Percentiles rank a stretch among this genome's conserved stretches.
These are phyloP conservation scores for Eupleurogrammus muticus DNA, from an alignment of 2,797 vertebrate genomes.

Conservation along the genomic window DNA sequence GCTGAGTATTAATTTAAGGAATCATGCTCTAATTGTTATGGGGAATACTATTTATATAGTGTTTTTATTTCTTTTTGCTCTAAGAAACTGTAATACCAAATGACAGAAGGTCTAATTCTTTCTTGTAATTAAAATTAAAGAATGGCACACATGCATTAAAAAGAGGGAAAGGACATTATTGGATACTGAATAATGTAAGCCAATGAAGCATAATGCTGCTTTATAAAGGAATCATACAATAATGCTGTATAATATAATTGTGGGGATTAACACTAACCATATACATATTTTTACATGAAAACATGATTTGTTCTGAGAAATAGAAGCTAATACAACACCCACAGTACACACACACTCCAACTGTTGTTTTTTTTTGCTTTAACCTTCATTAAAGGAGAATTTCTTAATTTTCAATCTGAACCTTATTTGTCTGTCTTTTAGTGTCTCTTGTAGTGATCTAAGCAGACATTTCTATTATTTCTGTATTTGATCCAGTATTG, in stretches of 20 bases:
- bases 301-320: background rate
- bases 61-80: background rate
- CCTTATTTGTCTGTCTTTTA: too few species aligned
- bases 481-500: too few species aligned
- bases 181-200: too few species aligned
- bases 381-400: background rate
- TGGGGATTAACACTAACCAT: too few species aligned
- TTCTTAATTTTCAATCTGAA: too few species aligned
- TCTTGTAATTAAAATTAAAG: background rate
- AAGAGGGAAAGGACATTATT: background rate
- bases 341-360: too few species aligned
- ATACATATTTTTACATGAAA: background rate
- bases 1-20: conserved; percentile 10
- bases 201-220: too few species aligned
- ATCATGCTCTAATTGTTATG: background rate
- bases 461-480: too few species aligned
- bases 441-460: too few species aligned
- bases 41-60: background rate
- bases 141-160: background rate
- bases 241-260: background rate
- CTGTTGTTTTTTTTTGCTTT: background rate
- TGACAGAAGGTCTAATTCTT: background rate
- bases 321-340: too few species aligned
- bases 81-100: background rate
- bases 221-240: too few species aligned